A percentile compares a stretch with the other conserved stretches of the same genome.
These are phyloP conservation scores for Mechanitis messenoides DNA, from an alignment of 2,888 invertebrate genomes.

Conservation along the genomic window DNA sequence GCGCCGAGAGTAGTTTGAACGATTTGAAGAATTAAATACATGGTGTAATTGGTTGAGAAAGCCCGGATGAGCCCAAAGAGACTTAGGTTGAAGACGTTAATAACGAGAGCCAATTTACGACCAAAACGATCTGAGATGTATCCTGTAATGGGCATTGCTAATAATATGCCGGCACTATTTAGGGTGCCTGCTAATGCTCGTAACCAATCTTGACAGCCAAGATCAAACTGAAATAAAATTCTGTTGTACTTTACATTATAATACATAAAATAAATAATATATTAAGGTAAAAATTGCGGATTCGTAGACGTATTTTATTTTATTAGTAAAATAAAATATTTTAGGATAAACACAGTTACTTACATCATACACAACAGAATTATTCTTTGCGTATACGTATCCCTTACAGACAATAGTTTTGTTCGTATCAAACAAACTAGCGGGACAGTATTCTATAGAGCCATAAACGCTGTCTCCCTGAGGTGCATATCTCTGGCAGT, in stretches of 20 bases:
- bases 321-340: no score
- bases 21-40: slow-evolving; percentile 73
- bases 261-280: background rate
- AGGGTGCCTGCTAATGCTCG: slow-evolving; percentile 80
- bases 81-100: slow-evolving; percentile 49
- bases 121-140: slow-evolving; percentile 78
- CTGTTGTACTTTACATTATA: background rate
- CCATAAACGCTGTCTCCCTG: slow-evolving; percentile 28
- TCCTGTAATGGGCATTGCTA: slow-evolving; percentile 79
- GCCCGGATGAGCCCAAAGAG: slow-evolving; percentile 71
- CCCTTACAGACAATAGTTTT: slow-evolving; percentile 25
- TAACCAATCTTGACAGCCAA: slow-evolving; percentile 79
- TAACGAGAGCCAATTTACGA: slow-evolving; percentile 54
- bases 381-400: slow-evolving; percentile 31
- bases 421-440: slow-evolving; percentile 37
- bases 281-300: no score
- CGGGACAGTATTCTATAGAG: slow-evolving; percentile 40
- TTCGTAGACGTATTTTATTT: no score
- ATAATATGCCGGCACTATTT: slow-evolving; percentile 78
- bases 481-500: slow-evolving; percentile 48
- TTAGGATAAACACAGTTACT: slow-evolving; percentile 13
- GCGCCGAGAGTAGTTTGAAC: slow-evolving; percentile 72
- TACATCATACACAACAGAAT: slow-evolving; percentile 37
- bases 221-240: slow-evolving; percentile 60
- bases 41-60: slow-evolving; percentile 73